Percentiles rank a stretch among this genome's conserved stretches.
Evolutionary conservation across 2,888 invertebrate genomes (phyloP).

Genomic region (Geophilus truncorum): DNA sequence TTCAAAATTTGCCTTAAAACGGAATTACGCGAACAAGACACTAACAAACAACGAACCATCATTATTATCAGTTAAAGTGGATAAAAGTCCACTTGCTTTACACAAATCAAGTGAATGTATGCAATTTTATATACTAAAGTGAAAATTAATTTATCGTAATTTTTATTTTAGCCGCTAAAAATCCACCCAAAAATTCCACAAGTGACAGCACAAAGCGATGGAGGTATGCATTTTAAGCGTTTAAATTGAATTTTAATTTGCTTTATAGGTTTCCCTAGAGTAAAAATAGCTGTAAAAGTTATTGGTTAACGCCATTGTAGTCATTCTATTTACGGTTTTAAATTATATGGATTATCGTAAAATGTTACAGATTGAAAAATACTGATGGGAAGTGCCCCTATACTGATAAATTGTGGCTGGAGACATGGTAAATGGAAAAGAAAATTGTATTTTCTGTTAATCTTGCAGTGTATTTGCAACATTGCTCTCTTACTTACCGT

Average conservation of each 20-base stretch:
- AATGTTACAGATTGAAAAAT: slow-evolving; percentile 14
- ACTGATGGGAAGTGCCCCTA: not conserved
- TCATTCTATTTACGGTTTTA: no score
- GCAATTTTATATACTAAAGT: no score
- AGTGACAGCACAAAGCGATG: not conserved
- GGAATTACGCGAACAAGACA: no score
- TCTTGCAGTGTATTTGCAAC: not conserved
- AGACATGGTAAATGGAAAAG: slow-evolving; percentile 6
- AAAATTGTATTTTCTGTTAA: slow-evolving; percentile 4
- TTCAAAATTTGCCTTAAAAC: no score
- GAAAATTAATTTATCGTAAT: no score
- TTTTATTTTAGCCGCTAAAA: not conserved
- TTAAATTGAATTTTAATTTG: not conserved
- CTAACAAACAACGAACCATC: no score
- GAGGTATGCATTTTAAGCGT: not conserved
- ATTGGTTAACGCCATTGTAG: not conserved
- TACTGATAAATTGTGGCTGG: slow-evolving; percentile 7
- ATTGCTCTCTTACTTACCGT: not conserved
- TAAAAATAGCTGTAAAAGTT: not conserved
- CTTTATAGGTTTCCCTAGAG: not conserved
- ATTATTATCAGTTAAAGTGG: not conserved
- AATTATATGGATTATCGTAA: not conserved
- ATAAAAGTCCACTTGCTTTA: not conserved
- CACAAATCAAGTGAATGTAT: no score
- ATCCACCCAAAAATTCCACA: not conserved